These are phyloP conservation scores for Eurystomus glaucurus DNA, from an alignment of 2,797 vertebrate genomes.

Conservation along the genomic window DNA sequence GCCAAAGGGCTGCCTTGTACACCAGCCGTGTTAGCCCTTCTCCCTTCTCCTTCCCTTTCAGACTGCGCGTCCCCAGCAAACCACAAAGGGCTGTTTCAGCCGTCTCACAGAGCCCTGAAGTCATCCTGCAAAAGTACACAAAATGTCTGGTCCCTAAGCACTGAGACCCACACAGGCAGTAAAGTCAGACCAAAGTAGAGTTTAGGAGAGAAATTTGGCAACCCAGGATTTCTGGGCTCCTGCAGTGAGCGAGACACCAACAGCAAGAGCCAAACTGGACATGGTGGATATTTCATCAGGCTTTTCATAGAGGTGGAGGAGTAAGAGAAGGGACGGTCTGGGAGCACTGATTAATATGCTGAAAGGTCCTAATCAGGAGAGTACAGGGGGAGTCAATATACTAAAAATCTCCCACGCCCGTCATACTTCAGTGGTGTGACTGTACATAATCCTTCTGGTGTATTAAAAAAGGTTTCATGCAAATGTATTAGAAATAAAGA, in stretches of 20 bases:
- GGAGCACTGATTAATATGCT: not conserved
- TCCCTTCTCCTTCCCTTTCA: not conserved
- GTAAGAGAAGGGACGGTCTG: not conserved
- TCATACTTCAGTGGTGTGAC: not conserved
- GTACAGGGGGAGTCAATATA: not conserved
- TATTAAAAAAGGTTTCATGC: not conserved
- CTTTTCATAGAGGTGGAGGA: not conserved
- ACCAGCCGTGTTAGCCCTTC: not conserved
- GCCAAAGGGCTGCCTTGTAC: not conserved
- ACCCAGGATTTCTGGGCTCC: not conserved
- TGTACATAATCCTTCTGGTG: not conserved
- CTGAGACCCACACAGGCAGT: not conserved
- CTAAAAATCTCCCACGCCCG: not conserved
- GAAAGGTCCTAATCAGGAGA: not conserved
- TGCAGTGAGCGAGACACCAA: not conserved
- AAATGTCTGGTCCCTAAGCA: not conserved
- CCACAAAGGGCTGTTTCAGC: not conserved
- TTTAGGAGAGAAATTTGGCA: not conserved
- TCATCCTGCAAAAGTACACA: not conserved
- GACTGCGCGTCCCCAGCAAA: not conserved
- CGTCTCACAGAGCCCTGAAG: not conserved
- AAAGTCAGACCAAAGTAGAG: not conserved
- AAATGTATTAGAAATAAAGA: conserved; percentile 13
- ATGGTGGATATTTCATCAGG: not conserved
- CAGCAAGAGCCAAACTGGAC: not conserved